Conservation (phyloP, 2,888 invertebrate species). For the Thymelicus sylvestris region DNA sequence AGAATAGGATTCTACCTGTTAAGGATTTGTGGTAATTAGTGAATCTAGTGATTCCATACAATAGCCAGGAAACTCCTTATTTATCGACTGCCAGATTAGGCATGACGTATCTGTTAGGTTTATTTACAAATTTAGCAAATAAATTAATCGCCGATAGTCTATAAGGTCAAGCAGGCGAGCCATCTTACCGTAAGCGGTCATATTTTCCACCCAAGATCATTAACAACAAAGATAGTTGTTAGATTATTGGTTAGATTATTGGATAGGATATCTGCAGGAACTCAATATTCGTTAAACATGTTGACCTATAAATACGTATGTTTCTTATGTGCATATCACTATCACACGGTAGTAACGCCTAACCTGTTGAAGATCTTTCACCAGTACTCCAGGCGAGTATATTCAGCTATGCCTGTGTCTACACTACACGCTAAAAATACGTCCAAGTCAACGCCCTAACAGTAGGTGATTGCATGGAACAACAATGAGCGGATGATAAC, state of each 20-base stretch:
- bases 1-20: conserved; percentile 15
- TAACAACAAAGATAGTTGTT: too few species aligned
- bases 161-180: too few species aligned
- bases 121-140: conserved; percentile 9
- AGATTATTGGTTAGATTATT: too few species aligned
- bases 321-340: too few species aligned
- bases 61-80: conserved; percentile 32
- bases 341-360: too few species aligned
- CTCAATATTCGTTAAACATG: too few species aligned
- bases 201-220: too few species aligned
- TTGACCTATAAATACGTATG: too few species aligned
- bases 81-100: conserved; percentile 15
- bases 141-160: neutral
- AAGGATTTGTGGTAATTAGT: conserved; percentile 29
- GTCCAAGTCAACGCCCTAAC: conserved; percentile 70
- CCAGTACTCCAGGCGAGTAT: neutral
- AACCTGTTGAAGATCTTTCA: too few species aligned
- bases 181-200: neutral
- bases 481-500: conserved; percentile 83
- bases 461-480: conserved; percentile 63
- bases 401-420: neutral
- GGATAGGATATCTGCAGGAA: too few species aligned
- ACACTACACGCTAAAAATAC: conserved; percentile 51
- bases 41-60: conserved; percentile 16
- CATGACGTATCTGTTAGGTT: conserved; percentile 9